A percentile compares a stretch with the other conserved stretches of the same genome.
phyloP scores from a whole-genome alignment of 2,797 vertebrate species.

The Lindbergichthys nudifrons region DNA sequence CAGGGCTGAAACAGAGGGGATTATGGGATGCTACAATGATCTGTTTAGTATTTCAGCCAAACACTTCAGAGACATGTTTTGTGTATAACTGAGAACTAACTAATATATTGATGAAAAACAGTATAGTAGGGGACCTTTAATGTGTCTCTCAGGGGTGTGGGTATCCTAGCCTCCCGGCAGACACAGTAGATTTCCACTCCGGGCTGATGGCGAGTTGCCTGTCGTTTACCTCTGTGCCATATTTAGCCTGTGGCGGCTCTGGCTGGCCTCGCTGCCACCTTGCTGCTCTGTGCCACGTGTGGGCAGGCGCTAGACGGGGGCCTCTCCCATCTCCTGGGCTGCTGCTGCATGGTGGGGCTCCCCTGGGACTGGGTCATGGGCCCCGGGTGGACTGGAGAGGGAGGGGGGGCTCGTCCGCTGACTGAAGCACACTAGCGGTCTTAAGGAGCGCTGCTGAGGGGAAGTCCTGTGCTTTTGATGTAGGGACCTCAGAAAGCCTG shows the following conservation, averaged over 20 bases:
- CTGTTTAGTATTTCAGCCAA: too few species aligned
- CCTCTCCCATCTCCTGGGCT: slow-evolving; percentile 45
- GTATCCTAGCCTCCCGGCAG: slow-evolving; percentile 42
- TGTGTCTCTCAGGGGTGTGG: background rate
- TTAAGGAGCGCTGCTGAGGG: slow-evolving; percentile 78
- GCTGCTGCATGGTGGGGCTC: slow-evolving; percentile 63
- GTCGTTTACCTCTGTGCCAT: slow-evolving; percentile 68
- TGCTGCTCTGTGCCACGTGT: slow-evolving; percentile 76
- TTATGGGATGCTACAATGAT: too few species aligned
- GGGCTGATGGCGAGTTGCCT: slow-evolving; percentile 53
- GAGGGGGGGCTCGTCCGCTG: slow-evolving; percentile 14
- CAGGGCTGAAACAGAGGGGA: background rate
- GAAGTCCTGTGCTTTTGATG: slow-evolving; percentile 86
- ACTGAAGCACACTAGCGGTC: slow-evolving; percentile 69
- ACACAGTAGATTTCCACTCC: slow-evolving; percentile 79
- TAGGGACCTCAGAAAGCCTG: slow-evolving; percentile 79
- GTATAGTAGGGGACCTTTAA: too few species aligned
- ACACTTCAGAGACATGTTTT: too few species aligned
- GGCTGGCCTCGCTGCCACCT: slow-evolving; percentile 63
- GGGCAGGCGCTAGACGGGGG: slow-evolving; percentile 51
- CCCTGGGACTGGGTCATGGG: slow-evolving; percentile 65
- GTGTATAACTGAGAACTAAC: too few species aligned
- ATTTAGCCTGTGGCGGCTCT: slow-evolving; percentile 80
- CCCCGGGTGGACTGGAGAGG: slow-evolving; percentile 31
- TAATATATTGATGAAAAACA: too few species aligned